A percentile compares a stretch with the other conserved stretches of the same genome.
These are phyloP conservation scores for Sandelia bainsii DNA, from an alignment of 2,797 vertebrate genomes.

Conservation along the genomic window DNA sequence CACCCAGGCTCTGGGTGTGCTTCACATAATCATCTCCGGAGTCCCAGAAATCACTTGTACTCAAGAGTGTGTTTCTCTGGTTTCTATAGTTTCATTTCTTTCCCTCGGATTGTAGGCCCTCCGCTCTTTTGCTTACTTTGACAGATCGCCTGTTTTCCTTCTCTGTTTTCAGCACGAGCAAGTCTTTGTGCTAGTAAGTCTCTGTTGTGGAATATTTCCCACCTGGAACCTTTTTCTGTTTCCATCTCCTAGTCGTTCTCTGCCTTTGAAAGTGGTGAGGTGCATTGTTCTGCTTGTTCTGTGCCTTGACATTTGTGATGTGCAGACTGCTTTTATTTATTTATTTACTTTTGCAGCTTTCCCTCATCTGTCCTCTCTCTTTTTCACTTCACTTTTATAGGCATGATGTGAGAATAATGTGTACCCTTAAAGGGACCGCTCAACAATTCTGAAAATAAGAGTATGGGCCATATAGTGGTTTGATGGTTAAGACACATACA, in stretches of 20 bases:
- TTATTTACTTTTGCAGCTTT: constrained; percentile 5
- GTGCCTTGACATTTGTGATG: constrained; percentile 40
- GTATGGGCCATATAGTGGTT: no score
- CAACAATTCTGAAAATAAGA: background rate
- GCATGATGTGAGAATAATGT: background rate
- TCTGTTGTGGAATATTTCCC: constrained; percentile 46
- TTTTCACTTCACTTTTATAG: no score
- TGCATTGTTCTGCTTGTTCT: constrained; percentile 43
- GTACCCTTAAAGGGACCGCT: background rate
- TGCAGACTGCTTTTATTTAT: constrained; percentile 24
- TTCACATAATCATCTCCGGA: constrained; percentile 70
- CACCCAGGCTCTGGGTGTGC: constrained; percentile 26
- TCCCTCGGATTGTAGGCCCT: constrained; percentile 30
- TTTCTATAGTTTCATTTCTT: constrained; percentile 59
- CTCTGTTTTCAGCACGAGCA: constrained; percentile 36
- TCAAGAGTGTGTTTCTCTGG: constrained; percentile 47
- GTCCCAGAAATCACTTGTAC: constrained; percentile 65
- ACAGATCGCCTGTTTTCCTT: constrained; percentile 52
- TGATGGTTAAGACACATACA: background rate
- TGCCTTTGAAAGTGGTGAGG: constrained; percentile 43
- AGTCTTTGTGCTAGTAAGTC: constrained; percentile 46
- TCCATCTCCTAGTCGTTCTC: constrained; percentile 26
- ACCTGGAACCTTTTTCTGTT: constrained; percentile 39
- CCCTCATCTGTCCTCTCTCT: background rate
- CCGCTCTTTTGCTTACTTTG: constrained; percentile 47